phyloP scores from a whole-genome alignment of 2,113 vertebrate genomes.

The Phoxinus phoxinus region DNA sequence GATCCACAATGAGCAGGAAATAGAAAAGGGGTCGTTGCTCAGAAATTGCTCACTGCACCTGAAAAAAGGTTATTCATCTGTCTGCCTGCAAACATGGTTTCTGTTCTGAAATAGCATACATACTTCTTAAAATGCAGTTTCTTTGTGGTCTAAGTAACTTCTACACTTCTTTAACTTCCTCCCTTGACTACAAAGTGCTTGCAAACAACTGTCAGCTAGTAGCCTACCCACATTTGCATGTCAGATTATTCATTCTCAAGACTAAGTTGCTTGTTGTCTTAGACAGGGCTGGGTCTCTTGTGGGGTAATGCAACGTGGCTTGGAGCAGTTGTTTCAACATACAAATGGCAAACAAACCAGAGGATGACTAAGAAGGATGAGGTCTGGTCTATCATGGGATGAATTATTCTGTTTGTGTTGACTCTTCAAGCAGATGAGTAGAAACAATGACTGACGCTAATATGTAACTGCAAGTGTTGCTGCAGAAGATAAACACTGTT shows the following conservation, averaged over 20 bases:
- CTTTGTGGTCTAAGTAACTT: not conserved
- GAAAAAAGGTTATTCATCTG: too few species aligned
- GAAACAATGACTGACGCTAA: constrained; percentile 13
- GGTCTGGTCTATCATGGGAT: constrained; percentile 2
- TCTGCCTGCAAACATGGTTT: not conserved
- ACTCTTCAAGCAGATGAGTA: constrained; percentile 9
- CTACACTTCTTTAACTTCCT: not conserved
- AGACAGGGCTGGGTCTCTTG: constrained; percentile 5
- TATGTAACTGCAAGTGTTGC: not conserved
- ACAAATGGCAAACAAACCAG: constrained; percentile 26
- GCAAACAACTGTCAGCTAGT: constrained; percentile 27
- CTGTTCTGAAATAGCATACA: not conserved
- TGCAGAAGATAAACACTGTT: not conserved
- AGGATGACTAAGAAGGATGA: constrained; percentile 32
- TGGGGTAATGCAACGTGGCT: constrained; percentile 13
- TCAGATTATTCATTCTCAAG: constrained; percentile 31
- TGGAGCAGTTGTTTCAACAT: constrained; percentile 6
- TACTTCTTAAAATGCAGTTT: not conserved
- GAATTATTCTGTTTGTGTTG: constrained; percentile 36
- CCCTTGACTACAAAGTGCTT: constrained; percentile 1
- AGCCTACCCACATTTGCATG: not conserved
- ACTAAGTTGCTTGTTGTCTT: constrained; percentile 20
- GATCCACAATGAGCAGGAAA: too few species aligned
- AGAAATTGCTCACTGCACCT: too few species aligned
- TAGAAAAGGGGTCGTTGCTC: too few species aligned